Evolutionary conservation across 2,888 invertebrate genomes (phyloP).

Genomic region (Lepetodrilus schrolli): DNA sequence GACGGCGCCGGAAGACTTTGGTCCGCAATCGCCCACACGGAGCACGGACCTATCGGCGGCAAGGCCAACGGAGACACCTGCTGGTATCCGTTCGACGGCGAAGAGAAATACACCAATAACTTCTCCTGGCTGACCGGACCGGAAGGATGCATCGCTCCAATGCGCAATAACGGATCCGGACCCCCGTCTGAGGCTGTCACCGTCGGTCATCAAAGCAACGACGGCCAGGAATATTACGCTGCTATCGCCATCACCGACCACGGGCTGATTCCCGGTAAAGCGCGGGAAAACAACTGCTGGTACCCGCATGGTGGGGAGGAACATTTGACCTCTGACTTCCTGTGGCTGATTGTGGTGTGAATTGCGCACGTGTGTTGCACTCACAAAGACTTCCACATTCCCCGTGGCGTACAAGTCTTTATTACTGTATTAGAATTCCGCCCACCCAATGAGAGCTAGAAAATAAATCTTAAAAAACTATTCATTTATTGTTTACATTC

Average conservation of each 20-base stretch:
- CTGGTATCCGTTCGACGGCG: background rate
- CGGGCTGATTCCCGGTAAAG: conserved; percentile 2
- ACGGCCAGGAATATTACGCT: background rate
- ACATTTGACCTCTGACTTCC: background rate
- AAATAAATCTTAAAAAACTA: too few relatives aligned
- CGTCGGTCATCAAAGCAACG: background rate
- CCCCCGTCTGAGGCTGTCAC: background rate
- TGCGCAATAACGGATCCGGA: background rate
- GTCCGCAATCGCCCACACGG: background rate
- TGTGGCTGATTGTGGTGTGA: conserved; percentile 7
- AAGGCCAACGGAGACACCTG: background rate
- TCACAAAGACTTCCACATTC: too few relatives aligned
- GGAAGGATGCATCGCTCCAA: conserved; percentile 4
- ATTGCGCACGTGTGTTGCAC: too few relatives aligned
- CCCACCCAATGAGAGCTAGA: too few relatives aligned
- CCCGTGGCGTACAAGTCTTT: too few relatives aligned
- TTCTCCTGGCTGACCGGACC: conserved; percentile 6
- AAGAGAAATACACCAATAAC: background rate
- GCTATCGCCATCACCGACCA: background rate
- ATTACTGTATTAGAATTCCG: too few relatives aligned
- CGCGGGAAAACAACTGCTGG: background rate
- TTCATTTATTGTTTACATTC: too few relatives aligned
- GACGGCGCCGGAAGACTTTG: conserved; percentile 4
- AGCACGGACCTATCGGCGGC: conserved; percentile 3
- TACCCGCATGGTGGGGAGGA: background rate